A percentile compares a stretch with the other conserved stretches of the same genome.
phyloP scores from a whole-genome alignment of 1,140 invertebrate species.

The Cecropterus lyciades region DNA sequence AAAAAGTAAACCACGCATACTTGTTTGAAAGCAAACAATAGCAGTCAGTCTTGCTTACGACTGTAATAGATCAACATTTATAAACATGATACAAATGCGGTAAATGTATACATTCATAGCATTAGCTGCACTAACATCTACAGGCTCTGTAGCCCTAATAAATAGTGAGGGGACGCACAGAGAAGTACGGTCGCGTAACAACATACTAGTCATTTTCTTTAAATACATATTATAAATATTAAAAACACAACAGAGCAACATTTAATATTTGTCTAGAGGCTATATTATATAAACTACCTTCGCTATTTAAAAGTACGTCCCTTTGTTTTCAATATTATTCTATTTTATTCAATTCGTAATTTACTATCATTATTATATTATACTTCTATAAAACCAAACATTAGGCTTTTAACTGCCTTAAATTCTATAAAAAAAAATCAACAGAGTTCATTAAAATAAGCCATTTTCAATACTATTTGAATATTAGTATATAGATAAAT shows the following conservation, averaged over 20 bases:
- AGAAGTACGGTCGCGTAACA: constrained; percentile 46
- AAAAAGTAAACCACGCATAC: constrained; percentile 3
- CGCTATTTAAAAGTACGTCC: too few relatives aligned
- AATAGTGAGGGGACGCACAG: constrained; percentile 28
- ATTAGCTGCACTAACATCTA: constrained; percentile 27
- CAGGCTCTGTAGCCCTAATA: constrained; percentile 15
- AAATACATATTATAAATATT: constrained; percentile 2
- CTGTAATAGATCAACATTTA: constrained; percentile 37
- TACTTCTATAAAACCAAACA: constrained; percentile 3
- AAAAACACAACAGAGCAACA: constrained; percentile 30
- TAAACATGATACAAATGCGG: constrained; percentile 41
- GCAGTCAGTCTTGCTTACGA: constrained; percentile 22
- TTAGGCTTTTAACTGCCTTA: neutral
- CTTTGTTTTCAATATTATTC: neutral
- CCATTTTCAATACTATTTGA: neutral
- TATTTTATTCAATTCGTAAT: neutral
- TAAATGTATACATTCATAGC: constrained; percentile 39
- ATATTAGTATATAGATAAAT: constrained; percentile 1
- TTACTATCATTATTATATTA: neutral
- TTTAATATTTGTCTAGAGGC: constrained; percentile 42
- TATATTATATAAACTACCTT: constrained; percentile 12
- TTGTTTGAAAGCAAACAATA: constrained; percentile 15
- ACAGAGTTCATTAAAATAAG: neutral
- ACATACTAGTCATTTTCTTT: constrained; percentile 16
- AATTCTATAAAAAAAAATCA: neutral